phyloP scores from a whole-genome alignment of 2,113 vertebrate species.

The Bucco capensis region DNA sequence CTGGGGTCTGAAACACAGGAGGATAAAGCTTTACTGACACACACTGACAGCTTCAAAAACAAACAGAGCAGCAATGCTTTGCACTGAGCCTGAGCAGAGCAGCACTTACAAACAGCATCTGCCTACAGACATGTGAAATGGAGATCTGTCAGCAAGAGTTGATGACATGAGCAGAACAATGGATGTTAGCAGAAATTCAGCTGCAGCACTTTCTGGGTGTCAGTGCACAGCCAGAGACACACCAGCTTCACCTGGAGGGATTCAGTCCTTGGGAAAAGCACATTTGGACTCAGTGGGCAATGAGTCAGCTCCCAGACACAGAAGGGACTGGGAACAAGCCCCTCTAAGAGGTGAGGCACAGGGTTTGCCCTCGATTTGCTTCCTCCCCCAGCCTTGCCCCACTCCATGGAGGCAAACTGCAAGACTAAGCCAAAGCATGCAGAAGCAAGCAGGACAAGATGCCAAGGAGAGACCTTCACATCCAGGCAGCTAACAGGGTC shows the following conservation, averaged over 20 bases:
- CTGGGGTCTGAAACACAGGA: conserved; percentile 81
- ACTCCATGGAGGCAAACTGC: fast-evolving
- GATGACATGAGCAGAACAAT: background rate
- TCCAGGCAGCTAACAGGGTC: background rate
- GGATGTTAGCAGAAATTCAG: background rate
- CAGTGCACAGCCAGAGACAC: background rate
- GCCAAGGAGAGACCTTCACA: background rate
- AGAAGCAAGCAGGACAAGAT: background rate
- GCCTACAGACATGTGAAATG: conserved; percentile 11
- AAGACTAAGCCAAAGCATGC: background rate
- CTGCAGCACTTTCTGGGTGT: fast-evolving
- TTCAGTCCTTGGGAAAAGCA: background rate
- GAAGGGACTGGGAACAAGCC: background rate
- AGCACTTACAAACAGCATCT: background rate
- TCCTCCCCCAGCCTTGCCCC: background rate
- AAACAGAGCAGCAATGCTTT: background rate
- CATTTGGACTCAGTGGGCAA: background rate
- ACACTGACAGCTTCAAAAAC: conserved; percentile 4
- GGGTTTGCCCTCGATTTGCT: background rate
- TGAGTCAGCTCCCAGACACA: background rate
- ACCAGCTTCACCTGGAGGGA: background rate
- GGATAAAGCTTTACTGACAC: conserved; percentile 38
- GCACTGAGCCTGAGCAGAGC: background rate
- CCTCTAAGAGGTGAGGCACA: background rate
- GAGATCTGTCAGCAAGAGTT: background rate